Conservation (phyloP, 2,113 vertebrate genomes). For the Pseudopodoces humilis region DNA sequence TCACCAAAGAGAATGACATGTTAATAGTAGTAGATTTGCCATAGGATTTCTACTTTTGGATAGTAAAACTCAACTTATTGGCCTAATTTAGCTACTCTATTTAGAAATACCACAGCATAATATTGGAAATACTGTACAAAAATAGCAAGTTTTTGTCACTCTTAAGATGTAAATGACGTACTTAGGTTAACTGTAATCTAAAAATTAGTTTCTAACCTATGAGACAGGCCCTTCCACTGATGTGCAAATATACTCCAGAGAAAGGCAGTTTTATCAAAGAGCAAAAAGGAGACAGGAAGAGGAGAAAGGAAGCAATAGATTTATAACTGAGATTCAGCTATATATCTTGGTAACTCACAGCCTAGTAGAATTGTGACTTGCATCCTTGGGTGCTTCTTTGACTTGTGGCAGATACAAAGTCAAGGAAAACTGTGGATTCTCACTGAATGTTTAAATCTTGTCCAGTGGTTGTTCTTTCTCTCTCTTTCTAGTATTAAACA, state of each 20-base stretch:
- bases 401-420: background rate
- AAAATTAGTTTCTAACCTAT: background rate
- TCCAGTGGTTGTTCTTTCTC: background rate
- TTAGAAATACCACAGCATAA: background rate
- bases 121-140: background rate
- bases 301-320: background rate
- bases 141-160: background rate
- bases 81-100: background rate
- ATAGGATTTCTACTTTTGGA: background rate
- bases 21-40: background rate
- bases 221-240: background rate
- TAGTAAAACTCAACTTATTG: background rate
- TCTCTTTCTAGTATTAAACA: background rate
- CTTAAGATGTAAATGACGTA: background rate
- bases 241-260: background rate
- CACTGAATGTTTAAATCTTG: background rate
- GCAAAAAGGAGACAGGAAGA: background rate
- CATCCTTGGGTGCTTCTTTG: background rate
- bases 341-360: background rate
- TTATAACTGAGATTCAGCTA: background rate
- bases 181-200: background rate
- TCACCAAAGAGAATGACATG: background rate
- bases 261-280: background rate
- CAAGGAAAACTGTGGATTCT: background rate
- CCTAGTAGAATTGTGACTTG: background rate